Evolutionary conservation across 2,113 vertebrate species (phyloP).

Genomic region (Cryptotis parvus): DNA sequence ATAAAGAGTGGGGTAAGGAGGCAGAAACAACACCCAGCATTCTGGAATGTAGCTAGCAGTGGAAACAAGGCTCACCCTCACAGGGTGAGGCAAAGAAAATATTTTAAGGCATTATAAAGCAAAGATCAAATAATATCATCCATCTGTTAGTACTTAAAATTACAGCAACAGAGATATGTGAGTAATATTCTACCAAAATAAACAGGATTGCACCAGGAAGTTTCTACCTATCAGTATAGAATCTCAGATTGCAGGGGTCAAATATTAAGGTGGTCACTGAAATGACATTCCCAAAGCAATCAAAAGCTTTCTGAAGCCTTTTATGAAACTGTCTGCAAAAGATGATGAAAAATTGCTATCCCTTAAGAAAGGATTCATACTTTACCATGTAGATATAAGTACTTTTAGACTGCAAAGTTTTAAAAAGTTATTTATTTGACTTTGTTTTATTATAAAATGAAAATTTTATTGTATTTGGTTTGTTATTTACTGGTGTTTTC

Average conservation of each 20-base stretch:
- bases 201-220: not conserved
- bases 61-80: not conserved
- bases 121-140: constrained; percentile 1
- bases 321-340: constrained; percentile 48
- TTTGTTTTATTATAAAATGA: not conserved
- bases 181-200: not conserved
- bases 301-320: not conserved
- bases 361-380: not conserved
- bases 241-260: not conserved
- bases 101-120: constrained; percentile 20
- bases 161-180: not conserved
- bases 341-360: not conserved
- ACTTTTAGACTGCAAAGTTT: not conserved
- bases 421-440: not conserved
- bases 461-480: not conserved
- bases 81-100: not conserved
- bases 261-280: not conserved
- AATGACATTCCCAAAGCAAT: not conserved
- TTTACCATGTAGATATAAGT: not conserved
- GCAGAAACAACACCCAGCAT: too few species aligned
- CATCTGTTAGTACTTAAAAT: not conserved
- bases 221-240: not conserved
- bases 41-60: not conserved
- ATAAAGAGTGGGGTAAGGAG: too few species aligned
- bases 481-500: not conserved